Percentiles rank a stretch among this genome's conserved stretches.
Conservation (phyloP, 2,888 invertebrate genomes). For the Eulithis testata region DNA sequence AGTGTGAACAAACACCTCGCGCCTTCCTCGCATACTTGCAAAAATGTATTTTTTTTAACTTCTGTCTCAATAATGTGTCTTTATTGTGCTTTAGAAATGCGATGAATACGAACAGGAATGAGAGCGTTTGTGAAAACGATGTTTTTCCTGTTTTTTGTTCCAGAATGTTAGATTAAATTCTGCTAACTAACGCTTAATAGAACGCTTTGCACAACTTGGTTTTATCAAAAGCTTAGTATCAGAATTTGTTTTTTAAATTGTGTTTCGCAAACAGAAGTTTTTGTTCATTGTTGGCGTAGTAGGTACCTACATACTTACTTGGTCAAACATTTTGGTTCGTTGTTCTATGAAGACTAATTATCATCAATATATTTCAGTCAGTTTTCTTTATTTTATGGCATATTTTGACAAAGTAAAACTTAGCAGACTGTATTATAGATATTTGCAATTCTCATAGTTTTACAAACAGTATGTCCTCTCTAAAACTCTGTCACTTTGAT, state of each 20-base stretch:
- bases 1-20: constrained; percentile 41
- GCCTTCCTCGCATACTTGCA: constrained; percentile 30
- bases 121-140: constrained; percentile 9
- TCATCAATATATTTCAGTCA: too few relatives aligned
- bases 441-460: too few relatives aligned
- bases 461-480: too few relatives aligned
- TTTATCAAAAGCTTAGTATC: constrained; percentile 3
- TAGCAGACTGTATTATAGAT: too few relatives aligned
- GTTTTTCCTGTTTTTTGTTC: constrained; percentile 9
- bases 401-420: too few relatives aligned
- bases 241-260: not conserved
- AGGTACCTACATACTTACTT: too few relatives aligned
- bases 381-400: too few relatives aligned
- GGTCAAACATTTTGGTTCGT: too few relatives aligned
- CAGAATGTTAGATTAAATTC: constrained; percentile 10
- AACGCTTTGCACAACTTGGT: constrained; percentile 1
- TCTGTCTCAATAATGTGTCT: constrained; percentile 15
- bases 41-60: constrained; percentile 31
- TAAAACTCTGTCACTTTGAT: constrained; percentile 29
- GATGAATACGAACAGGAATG: constrained; percentile 16
- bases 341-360: too few relatives aligned
- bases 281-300: too few relatives aligned
- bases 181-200: constrained; percentile 5
- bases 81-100: constrained; percentile 26
- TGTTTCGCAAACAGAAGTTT: too few relatives aligned